These are phyloP conservation scores for Recurvirostra avosetta DNA, from an alignment of 2,113 vertebrate species.

Conservation along the genomic window DNA sequence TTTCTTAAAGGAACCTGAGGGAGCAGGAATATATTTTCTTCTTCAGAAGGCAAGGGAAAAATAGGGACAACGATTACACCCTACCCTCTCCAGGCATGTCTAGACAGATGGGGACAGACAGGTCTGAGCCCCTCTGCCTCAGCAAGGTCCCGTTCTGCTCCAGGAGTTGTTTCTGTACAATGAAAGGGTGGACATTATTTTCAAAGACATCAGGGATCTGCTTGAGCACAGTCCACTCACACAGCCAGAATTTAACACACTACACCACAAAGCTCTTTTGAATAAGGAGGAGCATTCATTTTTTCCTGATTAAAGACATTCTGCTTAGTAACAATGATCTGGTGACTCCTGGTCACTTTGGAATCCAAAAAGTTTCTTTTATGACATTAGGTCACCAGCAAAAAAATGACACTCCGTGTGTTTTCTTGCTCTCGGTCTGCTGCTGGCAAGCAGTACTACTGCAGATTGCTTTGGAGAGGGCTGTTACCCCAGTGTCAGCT, in stretches of 20 bases:
- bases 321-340: background rate
- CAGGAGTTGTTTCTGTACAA: background rate
- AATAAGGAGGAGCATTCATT: background rate
- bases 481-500: background rate
- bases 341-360: background rate
- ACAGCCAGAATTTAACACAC: background rate
- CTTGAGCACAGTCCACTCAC: background rate
- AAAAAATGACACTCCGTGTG: fast-evolving
- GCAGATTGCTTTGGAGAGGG: background rate
- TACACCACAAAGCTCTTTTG: background rate
- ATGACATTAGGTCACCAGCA: background rate
- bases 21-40: background rate
- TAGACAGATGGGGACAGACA: background rate
- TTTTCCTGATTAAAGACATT: background rate
- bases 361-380: background rate
- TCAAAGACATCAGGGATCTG: background rate
- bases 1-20: background rate
- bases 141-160: background rate
- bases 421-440: background rate
- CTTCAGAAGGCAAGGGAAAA: background rate
- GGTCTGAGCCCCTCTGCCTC: background rate
- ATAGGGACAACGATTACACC: background rate
- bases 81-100: background rate
- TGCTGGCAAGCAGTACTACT: background rate
- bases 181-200: background rate